Evolutionary conservation across 30 jellyfish, hydroid and myxozoan genomes (phyloP), one percentile per base, ranked within the genome.

Genomic region (Sanderia malayensis): DNA sequence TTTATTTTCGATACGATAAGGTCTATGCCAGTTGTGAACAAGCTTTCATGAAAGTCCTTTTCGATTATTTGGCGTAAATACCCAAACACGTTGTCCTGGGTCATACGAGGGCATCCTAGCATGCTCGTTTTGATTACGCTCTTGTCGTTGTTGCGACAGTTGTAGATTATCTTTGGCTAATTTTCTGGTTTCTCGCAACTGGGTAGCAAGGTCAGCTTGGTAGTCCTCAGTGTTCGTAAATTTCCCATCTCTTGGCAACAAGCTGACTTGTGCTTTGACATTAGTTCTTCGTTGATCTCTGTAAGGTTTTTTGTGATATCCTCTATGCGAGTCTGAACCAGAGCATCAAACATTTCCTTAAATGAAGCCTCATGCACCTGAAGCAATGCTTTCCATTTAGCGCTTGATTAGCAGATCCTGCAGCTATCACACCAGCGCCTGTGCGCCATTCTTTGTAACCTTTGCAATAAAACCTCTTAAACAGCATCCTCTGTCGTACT

Each of bases 21-120:
- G 89, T 3, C 95, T 89, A 24, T 83, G 89, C 80, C 86, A 83
- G 15, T 31, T 73, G 58, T 79, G 84, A 18, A 73, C 18, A 45
- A 73, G 80, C 46, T 83, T 64, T 24, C 71, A n/a, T 7, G 89
- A 65, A 4, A 64, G 59, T 25, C 95, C 84, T 17, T 46, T 74
- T 25, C 57, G 25, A n/a, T 57, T 53, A 28, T 73, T 58, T 2
- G 88, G 88, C 2, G 88, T 74, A 27, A 44, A 74, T 22, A 83
- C 13, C 95, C 95, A 83, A 17, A 83, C 89, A 0, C 31, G 79
- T 32, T 83, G 74, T 31, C 94, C 82, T 22, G 64, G 33, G 0
- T 63, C 53, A 31, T 23, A 71, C 21, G 76, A 20, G 18, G 53
- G 61, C 19, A 60, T 87, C 70, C 30, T 82, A 31, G 87, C 71